Evolutionary conservation across 2,113 vertebrate species (phyloP), one percentile per base, ranked within the genome.

Genomic region (Nansenia antarctica): DNA sequence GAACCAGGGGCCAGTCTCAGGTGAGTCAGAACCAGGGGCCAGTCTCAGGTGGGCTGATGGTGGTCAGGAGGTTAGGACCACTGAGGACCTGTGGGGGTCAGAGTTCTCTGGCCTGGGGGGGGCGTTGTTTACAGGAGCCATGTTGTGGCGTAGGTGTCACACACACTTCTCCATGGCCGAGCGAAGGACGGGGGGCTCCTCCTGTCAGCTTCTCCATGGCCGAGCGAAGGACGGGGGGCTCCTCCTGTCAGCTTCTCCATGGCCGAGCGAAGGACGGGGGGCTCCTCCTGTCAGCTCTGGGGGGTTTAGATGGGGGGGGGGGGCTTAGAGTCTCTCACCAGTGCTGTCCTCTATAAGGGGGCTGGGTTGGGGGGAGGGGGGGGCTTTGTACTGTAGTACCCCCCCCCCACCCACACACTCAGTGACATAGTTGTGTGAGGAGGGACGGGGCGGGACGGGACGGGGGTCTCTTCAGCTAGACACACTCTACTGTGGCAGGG

Each of bases 1-100:
- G 73, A 80, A 82, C 77, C 62, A 69, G 78, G 77, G 80, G 81
- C 83, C 61, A 47, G n/a, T n/a, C n/a, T n/a, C n/a, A n/a, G n/a
- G n/a, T n/a, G 18, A 49, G 45, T 49, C 14, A 49, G 45, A 1
- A 5, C 20, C n/a, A 49, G n/a, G 45, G n/a, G 7, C 45, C 45
- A 20, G 18, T 49, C 45, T 14, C 83, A 79, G 78, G 73, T 83
- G 74, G 82, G 80, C 76, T 71, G 74, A 71, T 54, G 68, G 78
- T 59, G 73, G 67, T 72, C 76, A 45, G 69, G 63, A 71, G 58
- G n/a, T n/a, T 34, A 63, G 64, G 71, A 64, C 74, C n/a, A 60
- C 29, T 34, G 37, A 49, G 42, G 76, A 80, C 71, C 79, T 78
- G 67, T 74, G 72, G 69, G 42, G 72, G 55, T 69, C 79, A 85